Evolutionary conservation across 2,797 vertebrate species (phyloP), one percentile per base, ranked within the genome.

Genomic region (Rousettus madagascariensis): DNA sequence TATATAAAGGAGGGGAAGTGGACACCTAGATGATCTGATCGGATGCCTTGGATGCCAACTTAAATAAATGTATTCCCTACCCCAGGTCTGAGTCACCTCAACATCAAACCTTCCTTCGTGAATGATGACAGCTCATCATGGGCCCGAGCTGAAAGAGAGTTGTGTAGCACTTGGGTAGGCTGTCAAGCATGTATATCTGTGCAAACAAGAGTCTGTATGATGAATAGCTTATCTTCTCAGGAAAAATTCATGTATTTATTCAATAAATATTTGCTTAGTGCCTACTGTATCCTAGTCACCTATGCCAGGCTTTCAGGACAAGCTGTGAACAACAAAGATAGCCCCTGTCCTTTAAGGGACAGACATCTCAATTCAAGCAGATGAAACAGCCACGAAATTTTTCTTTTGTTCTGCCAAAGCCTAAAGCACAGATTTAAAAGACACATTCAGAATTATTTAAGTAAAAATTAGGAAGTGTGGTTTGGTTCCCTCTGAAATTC

Each of bases 11-110:
- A 97, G 17, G n/a, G 88, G 51, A 97, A 90, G 33, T 46, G 63
- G 92, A 96, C 74, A 91, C 90, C 77, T 0, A 9, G 88, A 93
- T 74, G 51, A 95, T 77, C 36, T 91, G 87, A 92, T 94, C 69
- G 90, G 95, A 97, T 89, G 74, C 57, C 93, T 96, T 66, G 91
- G 94, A 97, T 30, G 74, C 57, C 95, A 84, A 95, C 61, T 90
- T 96, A 97, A 97, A 94, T 65, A 95, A 97, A 95, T 22, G 79
- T 22, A 36, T n/a, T 93, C 4, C 51, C 88, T 91, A 55, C 65
- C 71, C 86, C 55, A 89, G 82, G 83, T 93, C 92, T 84, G 95
- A 61, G 94, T 86, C 92, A 96, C 93, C 72, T 95, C 93, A 94
- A 84, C 61, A 90, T 59, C 68, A 43, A 96, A 91, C 69, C 88